Evolutionary conservation across 2,888 invertebrate genomes (phyloP).

Genomic region (Sarcophaga subvicina): DNA sequence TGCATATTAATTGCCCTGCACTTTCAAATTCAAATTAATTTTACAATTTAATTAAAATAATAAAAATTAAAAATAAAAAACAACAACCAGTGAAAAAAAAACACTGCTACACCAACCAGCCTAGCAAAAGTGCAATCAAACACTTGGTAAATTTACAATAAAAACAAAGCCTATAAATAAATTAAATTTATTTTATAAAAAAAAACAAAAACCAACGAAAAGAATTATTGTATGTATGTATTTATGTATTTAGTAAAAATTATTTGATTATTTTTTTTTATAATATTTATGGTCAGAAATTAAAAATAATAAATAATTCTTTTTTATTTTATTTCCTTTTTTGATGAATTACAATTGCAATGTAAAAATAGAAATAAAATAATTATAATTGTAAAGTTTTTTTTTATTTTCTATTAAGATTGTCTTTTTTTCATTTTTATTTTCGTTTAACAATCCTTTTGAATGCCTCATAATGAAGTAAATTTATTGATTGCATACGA

Average conservation of each 20-base stretch:
- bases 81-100: no score
- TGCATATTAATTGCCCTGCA: slow-evolving; percentile 48
- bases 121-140: slow-evolving; percentile 20
- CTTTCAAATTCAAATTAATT: slow-evolving; percentile 25
- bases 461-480: no score
- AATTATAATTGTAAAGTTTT: no score
- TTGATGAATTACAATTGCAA: slow-evolving; percentile 11
- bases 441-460: no score
- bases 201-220: no score
- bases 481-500: no score
- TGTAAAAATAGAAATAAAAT: not conserved
- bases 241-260: no score
- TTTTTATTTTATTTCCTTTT: not conserved
- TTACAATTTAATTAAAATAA: slow-evolving; percentile 48
- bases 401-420: no score
- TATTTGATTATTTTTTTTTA: not conserved
- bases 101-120: not conserved
- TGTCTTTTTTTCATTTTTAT: no score
- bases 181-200: slow-evolving; percentile 17
- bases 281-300: no score
- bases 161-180: not conserved
- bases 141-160: not conserved
- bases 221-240: no score
- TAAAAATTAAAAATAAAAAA: not conserved
- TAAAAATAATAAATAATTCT: no score